Base-by-base conservation (phyloP, 2,888 invertebrate genomes). In the Drosophila borborema region DNA sequence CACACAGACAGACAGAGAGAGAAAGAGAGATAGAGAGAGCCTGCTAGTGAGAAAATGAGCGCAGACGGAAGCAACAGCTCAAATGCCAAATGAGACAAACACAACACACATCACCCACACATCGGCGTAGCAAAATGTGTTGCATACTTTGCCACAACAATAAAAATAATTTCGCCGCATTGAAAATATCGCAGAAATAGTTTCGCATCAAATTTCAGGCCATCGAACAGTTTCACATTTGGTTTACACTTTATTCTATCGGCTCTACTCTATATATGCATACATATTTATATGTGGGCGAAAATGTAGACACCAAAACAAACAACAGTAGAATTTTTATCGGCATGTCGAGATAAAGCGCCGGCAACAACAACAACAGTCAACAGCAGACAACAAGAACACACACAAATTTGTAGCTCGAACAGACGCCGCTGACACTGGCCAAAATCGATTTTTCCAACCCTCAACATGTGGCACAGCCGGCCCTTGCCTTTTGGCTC, bases 401-500 rank as follows among this genome's bases (percentile, higher is more conserved):
- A 68, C 59, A 68, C 48, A 49, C 40, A 58, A 69, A 41, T 38
- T 45, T 65, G 56, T 62, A 38, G 80, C 76, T 61, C 40, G 16
- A 53, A 41, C 71, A 62, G 64, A 63, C 40, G 72, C 72, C 63
- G 53, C 55, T 64, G 72, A 65, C 72, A 72, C 59, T 74, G 74
- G 74, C 72, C 60, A 86, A 91, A 91, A 92, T 92, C 92, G 91
- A 92, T 92, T 92, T 92, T 92, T 90, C 86, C 81, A 82, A 85
- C 80, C 85, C 82, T 83, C 77, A 71, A 81, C 64, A 79, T 77
- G 69, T 72, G 76, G 64, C 70, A 54, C 23, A 36, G 55, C 69
- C 46, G 56, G 60, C 62, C 46, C 62, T 59, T 60, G 58, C 53
- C 60, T 53, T 51, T 55, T 61, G 49, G 45, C 62, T 63, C 63